A percentile compares a stretch with the other conserved stretches of the same genome.
phyloP scores from a whole-genome alignment of 2,113 vertebrate genomes.

The Mugil cephalus region DNA sequence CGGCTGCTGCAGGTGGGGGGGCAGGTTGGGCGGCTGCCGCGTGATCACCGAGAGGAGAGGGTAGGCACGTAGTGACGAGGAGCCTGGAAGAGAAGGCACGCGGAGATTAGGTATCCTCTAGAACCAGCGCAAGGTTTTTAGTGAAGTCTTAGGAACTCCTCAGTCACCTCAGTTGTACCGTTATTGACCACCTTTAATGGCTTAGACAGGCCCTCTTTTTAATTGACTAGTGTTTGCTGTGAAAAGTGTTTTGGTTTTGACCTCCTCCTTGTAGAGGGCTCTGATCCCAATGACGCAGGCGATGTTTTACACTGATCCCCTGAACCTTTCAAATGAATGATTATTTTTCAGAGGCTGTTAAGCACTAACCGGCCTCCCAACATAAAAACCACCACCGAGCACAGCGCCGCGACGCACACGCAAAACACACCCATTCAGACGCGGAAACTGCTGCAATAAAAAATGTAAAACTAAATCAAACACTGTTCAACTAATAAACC shows the following conservation, averaged over 20 bases:
- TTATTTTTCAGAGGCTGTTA: conserved; percentile 74
- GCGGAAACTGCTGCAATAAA: conserved; percentile 46
- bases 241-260: conserved; percentile 77
- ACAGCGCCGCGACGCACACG: conserved; percentile 19
- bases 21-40: conserved; percentile 85
- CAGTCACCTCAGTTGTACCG: conserved; percentile 24
- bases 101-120: conserved; percentile 11
- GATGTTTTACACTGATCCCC: conserved; percentile 79
- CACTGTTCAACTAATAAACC: conserved; percentile 32
- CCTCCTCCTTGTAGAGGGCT: conserved; percentile 69
- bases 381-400: conserved; percentile 27
- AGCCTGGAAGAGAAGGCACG: conserved; percentile 79
- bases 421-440: conserved; percentile 2
- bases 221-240: conserved; percentile 61
- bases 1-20: conserved; percentile 85
- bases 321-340: conserved; percentile 75
- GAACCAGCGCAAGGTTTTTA: conserved; percentile 40
- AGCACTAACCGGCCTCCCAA: conserved; percentile 45
- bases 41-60: conserved; percentile 95
- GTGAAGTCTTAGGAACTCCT: conserved; percentile 34
- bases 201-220: conserved; percentile 60
- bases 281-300: conserved; percentile 76
- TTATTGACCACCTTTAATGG: conserved; percentile 62
- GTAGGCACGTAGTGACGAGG: conserved; percentile 89
- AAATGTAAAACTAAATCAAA: conserved; percentile 41